Base-by-base conservation (phyloP, 2,797 vertebrate genomes). In the Artibeus lituratus region DNA sequence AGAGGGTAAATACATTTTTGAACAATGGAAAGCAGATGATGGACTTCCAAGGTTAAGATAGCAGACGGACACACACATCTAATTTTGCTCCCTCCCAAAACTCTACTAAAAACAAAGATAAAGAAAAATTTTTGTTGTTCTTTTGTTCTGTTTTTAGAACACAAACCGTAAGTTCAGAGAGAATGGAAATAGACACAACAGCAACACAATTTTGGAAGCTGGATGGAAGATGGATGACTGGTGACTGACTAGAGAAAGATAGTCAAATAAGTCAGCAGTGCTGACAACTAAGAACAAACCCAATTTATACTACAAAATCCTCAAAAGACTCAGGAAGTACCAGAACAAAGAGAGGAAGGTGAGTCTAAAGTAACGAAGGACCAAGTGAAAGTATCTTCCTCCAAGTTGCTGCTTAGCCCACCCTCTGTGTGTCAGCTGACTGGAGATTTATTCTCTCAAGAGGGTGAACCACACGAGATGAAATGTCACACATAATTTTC, bases 111-210 rank as follows among this genome's bases (percentile, higher is more conserved):
- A 94, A 65, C n/a, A 90, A 94, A 10, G 35, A 74, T 78, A 77
- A 81, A 87, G 32, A 86, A 94, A 80, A 35, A 3, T 6, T 35
- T 47, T 51, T 51, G 59, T 35, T 77, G 47, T 57, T 77, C 21
- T 59, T 87, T 47, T 89, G 39, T 74, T 92, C 22, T 95, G 44
- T 88, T 90, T 89, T 97, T 89, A 95, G 57, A 35, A 90, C 87
- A 94, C 35, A 94, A 83, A 76, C 74, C 47, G 35, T 70, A 95
- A 96, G 29, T 10, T 83, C 24, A 39, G 42, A 39, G 7, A 86
- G 42, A 95, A 93, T 39, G 22, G 39, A 57, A 78, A 69, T 87
- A 76, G 16, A 92, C 10, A 84, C n/a, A 80, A 85, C 1, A 55
- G 76, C 49, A 86, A 91, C 35, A 92, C 74, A 74, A 67, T 62